Percentiles rank a stretch among this genome's conserved stretches.
phyloP scores from a whole-genome alignment of 2,113 vertebrate species.

The Telmatochromis sp. region DNA sequence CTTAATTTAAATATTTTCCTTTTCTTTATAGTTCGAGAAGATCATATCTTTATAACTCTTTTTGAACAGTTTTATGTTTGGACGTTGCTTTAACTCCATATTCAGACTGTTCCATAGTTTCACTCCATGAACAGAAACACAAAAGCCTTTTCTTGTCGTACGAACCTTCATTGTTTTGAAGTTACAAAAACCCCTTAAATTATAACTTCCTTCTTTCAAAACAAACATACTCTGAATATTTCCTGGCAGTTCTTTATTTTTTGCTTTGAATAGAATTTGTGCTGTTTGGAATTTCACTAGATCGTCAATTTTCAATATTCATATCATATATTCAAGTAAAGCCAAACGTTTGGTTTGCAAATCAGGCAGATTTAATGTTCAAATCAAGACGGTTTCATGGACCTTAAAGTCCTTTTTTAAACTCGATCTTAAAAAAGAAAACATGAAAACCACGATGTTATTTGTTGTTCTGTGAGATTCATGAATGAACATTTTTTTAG shows the following conservation, averaged over 20 bases:
- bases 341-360: accelerated
- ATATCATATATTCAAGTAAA: neutral
- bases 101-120: too few relatives aligned
- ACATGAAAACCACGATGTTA: neutral
- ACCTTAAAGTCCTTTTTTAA: neutral
- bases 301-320: too few relatives aligned
- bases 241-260: too few relatives aligned
- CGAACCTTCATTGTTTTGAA: accelerated
- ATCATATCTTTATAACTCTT: too few relatives aligned
- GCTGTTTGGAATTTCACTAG: accelerated
- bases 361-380: neutral
- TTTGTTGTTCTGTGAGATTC: neutral
- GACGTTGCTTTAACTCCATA: accelerated
- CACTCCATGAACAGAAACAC: too few relatives aligned
- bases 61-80: too few relatives aligned
- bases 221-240: too few relatives aligned
- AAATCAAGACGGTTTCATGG: neutral
- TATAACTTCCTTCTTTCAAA: too few relatives aligned
- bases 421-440: neutral
- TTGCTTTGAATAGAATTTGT: too few relatives aligned
- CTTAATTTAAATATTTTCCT: too few relatives aligned
- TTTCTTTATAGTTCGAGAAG: too few relatives aligned
- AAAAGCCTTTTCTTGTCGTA: accelerated
- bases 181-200: too few relatives aligned
- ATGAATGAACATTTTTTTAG: neutral